Evolutionary conservation across 2,797 vertebrate species (phyloP).

Genomic region (Antrozous pallidus): DNA sequence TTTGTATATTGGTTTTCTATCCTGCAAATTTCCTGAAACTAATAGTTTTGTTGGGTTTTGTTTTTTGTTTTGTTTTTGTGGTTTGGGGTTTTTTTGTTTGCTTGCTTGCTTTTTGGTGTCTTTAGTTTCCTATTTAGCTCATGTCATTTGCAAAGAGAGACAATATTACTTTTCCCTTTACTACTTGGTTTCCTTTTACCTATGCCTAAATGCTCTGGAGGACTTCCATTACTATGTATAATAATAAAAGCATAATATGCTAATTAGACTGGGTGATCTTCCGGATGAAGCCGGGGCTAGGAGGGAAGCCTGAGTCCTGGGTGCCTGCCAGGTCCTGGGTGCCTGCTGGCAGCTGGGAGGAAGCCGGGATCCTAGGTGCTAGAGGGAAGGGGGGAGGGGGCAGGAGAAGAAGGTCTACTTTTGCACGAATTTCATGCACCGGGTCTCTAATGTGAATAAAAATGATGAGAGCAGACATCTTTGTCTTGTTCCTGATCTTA

Average conservation of each 20-base stretch:
- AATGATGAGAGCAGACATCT: background rate
- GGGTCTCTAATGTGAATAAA: no score
- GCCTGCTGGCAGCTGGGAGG: no score
- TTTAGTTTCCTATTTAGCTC: background rate
- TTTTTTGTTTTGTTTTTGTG: background rate
- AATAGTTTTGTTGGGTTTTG: background rate
- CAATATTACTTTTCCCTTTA: background rate
- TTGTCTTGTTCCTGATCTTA: background rate
- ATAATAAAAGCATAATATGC: no score
- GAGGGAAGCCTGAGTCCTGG: no score
- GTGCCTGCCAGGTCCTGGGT: no score
- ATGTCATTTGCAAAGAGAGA: background rate
- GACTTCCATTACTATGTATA: background rate
- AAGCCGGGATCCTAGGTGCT: no score
- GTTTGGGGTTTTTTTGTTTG: background rate
- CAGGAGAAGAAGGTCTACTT: no score
- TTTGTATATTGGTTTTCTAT: background rate
- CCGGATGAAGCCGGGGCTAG: no score
- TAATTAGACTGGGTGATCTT: no score
- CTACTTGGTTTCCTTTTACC: background rate
- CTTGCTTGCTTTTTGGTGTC: background rate
- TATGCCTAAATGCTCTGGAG: background rate
- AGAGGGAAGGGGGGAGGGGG: no score
- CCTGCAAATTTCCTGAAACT: background rate
- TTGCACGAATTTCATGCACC: no score